phyloP scores from a whole-genome alignment of 1,140 invertebrate species.

The Danaus plexippus region DNA sequence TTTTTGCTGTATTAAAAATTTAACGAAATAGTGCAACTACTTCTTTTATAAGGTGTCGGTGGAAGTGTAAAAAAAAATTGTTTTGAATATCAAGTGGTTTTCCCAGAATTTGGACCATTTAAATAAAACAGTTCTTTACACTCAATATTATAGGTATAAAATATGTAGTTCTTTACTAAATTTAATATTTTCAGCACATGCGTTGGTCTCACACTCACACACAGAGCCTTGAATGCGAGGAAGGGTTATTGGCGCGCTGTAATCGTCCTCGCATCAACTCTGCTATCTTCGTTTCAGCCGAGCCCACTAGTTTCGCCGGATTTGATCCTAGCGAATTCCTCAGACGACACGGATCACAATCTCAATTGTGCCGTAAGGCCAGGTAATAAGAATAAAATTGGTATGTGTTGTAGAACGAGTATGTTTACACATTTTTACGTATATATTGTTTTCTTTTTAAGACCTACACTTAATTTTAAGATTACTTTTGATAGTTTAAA shows the following conservation, averaged over 20 bases:
- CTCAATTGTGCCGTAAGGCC: constrained; percentile 82
- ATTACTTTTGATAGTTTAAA: constrained; percentile 15
- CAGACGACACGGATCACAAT: constrained; percentile 83
- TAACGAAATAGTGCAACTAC: no score
- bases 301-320: constrained; percentile 81
- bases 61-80: no score
- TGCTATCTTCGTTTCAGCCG: constrained; percentile 80
- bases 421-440: constrained; percentile 10
- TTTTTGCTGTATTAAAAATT: no score
- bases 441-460: constrained; percentile 6
- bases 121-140: background rate
- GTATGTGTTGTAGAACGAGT: constrained; percentile 8
- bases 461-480: constrained; percentile 8
- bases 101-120: background rate
- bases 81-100: background rate
- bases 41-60: no score
- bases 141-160: background rate
- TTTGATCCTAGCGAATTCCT: constrained; percentile 84
- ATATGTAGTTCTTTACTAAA: constrained; percentile 1
- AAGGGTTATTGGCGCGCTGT: constrained; percentile 70
- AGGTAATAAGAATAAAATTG: constrained; percentile 58
- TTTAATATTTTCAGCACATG: constrained; percentile 75
- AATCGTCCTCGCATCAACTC: constrained; percentile 82
- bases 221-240: constrained; percentile 75
- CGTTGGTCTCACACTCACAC: constrained; percentile 76